Conservation (phyloP, 92 coral and sea anemone genomes). For the Ricordea florida region DNA sequence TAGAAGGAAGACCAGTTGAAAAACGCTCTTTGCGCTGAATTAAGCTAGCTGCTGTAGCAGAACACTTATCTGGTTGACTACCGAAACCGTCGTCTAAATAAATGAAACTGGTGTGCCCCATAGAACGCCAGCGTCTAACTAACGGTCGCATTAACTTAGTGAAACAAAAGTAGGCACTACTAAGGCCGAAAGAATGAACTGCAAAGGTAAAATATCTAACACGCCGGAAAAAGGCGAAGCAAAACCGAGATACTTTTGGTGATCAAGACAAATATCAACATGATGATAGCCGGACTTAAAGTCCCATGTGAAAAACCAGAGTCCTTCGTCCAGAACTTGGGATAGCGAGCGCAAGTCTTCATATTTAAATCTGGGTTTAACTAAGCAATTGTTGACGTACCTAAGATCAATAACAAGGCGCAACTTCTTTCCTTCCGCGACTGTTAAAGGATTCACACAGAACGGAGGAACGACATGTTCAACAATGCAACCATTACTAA, state of each 20-base stretch:
- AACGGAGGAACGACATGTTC: no score
- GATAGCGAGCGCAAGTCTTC: conserved; percentile 65
- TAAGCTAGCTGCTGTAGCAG: conserved; percentile 60
- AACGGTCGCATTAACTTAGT: conserved; percentile 69
- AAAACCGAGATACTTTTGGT: conserved; percentile 61
- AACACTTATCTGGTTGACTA: conserved; percentile 51
- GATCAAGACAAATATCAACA: conserved; percentile 57
- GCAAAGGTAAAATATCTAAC: conserved; percentile 50
- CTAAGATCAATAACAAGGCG: no score
- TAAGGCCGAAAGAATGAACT: conserved; percentile 70
- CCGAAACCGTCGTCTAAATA: conserved; percentile 75
- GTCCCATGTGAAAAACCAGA: conserved; percentile 74
- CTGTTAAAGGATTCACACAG: no score
- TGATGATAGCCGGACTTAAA: conserved; percentile 72
- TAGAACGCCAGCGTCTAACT: conserved; percentile 71
- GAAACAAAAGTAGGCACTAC: no score
- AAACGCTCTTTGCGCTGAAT: conserved; percentile 64
- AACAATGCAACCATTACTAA: no score
- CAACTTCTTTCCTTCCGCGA: no score
- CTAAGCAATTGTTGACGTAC: no score
- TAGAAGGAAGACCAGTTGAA: conserved; percentile 37
- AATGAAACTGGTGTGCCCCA: conserved; percentile 64
- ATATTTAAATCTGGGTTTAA: no score
- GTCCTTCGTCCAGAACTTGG: conserved; percentile 55
- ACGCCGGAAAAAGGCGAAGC: conserved; percentile 52